Evolutionary conservation across 2,888 invertebrate genomes (phyloP), one percentile per base, ranked within the genome.

Genomic region (Hypolimnas misippus): DNA sequence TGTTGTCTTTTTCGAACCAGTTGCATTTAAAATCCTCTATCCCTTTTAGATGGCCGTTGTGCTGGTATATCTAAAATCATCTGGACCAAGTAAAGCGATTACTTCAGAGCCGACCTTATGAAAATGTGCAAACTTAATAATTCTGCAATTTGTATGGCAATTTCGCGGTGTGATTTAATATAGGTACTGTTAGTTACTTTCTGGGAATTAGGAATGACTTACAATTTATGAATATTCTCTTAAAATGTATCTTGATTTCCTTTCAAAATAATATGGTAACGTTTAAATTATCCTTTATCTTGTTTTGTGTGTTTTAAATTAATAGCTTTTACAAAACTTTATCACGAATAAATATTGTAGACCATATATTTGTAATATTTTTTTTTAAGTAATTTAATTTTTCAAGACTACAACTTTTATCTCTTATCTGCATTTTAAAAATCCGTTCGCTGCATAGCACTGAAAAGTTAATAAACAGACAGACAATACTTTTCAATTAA

Each of bases 1-100:
- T 87, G 88, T 89, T 91, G 90, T 89, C 90, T 90, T 91, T 90
- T 90, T 91, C 89, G 81, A 88, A 87, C 89, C 86, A 89, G 87
- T 87, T 84, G 87, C 87, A 86, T 87, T 89, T 86, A 82, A 88
- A 90, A 89, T 89, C 79, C 83, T 89, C 87, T 75, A 73, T 90
- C 89, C 81, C 80, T 89, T 84, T 89, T 88, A 75, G 78, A 74
- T 81, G 80, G 77, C 79, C 81, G 85, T 82, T 82, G 83, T 82
- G 81, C 77, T 70, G 78, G 83, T 79, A 83, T 84, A 89, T 89
- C 87, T 89, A 87, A 89, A 89, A 88, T 88, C 87, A 89, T 87
- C 88, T 87, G 85, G 83, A 86, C 83, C 82, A 86, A 88, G 87
- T 87, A 88, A 89, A 89, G 80, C 84, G 82, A 89, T 89, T 87